A percentile compares a stretch with the other conserved stretches of the same genome.
Conservation (phyloP, 2,113 vertebrate genomes). For the Pterocles burchelli region DNA sequence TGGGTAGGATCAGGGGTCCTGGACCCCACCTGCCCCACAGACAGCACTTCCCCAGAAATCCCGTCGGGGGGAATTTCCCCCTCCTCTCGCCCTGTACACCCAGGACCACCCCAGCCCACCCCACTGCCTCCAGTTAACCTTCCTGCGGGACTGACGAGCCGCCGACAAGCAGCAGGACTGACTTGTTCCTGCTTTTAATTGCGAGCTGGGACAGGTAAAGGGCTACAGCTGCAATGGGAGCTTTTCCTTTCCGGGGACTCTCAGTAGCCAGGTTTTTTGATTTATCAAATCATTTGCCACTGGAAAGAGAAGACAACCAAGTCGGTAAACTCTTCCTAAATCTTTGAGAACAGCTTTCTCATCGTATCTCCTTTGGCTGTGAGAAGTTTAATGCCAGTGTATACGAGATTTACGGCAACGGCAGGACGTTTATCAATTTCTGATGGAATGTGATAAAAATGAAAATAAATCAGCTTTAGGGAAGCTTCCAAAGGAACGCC, state of each 20-base stretch:
- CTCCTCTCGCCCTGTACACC: neutral
- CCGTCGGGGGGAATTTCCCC: neutral
- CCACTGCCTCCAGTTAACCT: neutral
- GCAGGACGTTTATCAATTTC: slow-evolving; percentile 42
- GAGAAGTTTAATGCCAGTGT: neutral
- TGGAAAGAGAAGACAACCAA: neutral
- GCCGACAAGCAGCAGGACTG: neutral
- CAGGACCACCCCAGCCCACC: neutral
- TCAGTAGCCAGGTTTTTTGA: neutral
- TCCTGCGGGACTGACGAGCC: neutral
- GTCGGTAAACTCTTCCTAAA: neutral
- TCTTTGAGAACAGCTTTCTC: neutral
- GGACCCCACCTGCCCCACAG: neutral
- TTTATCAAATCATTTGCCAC: neutral
- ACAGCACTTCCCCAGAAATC: neutral
- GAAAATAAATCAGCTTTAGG: slow-evolving; percentile 58
- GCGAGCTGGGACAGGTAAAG: neutral
- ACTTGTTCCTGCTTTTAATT: neutral
- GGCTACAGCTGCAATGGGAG: neutral
- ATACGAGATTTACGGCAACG: neutral
- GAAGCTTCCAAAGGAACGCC: slow-evolving; percentile 42
- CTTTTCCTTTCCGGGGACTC: neutral
- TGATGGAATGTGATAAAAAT: slow-evolving; percentile 65
- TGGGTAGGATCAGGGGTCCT: neutral
- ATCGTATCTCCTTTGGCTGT: neutral